Evolutionary conservation across 1,140 invertebrate genomes (phyloP).

Genomic region (Drosophila repletoides): DNA sequence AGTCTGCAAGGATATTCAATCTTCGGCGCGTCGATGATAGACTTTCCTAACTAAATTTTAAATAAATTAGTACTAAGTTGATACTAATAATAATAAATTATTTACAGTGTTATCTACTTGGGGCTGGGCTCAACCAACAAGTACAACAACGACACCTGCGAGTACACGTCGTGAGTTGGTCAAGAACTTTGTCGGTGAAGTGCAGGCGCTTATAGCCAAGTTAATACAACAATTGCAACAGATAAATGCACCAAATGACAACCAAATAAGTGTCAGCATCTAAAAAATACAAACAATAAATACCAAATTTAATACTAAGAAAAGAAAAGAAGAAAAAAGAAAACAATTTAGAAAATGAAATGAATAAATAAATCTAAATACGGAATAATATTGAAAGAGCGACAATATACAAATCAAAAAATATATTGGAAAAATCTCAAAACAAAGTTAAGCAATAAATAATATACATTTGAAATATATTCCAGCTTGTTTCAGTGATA

Average conservation of each 20-base stretch:
- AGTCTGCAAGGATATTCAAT: too few relatives aligned
- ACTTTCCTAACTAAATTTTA: too few relatives aligned
- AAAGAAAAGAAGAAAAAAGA: background rate
- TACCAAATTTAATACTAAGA: background rate
- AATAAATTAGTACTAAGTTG: background rate
- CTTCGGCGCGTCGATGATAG: too few relatives aligned
- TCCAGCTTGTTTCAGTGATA: too few relatives aligned
- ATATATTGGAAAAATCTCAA: too few relatives aligned
- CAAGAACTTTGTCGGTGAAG: slow-evolving; percentile 36
- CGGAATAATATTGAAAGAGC: too few relatives aligned
- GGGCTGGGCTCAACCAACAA: background rate
- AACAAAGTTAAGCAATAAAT: too few relatives aligned
- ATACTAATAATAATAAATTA: too few relatives aligned
- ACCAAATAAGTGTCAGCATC: background rate
- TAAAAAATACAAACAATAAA: background rate
- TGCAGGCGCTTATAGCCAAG: slow-evolving; percentile 41
- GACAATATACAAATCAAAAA: too few relatives aligned
- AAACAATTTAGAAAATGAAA: background rate
- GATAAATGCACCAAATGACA: background rate
- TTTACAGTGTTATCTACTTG: background rate
- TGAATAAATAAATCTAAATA: too few relatives aligned
- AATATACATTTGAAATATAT: too few relatives aligned
- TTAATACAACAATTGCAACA: slow-evolving; percentile 29
- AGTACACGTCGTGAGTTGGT: slow-evolving; percentile 24
- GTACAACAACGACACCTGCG: background rate